phyloP scores from a whole-genome alignment of 2,797 vertebrate species.

The Propithecus deckenii region DNA sequence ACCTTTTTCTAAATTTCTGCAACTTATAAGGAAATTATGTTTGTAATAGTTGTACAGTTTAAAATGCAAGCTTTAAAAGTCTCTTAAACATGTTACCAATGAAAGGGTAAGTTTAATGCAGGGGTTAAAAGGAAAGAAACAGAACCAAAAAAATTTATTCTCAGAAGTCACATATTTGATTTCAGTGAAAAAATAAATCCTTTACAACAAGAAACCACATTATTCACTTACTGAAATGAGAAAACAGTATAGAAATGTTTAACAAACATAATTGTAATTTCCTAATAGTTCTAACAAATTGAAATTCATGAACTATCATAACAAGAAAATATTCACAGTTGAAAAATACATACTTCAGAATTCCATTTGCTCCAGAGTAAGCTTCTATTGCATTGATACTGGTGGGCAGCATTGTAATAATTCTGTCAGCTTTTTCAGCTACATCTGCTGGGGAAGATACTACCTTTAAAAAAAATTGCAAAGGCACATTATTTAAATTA shows the following conservation, averaged over 20 bases:
- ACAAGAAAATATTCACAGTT: conserved; percentile 54
- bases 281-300: conserved; percentile 17
- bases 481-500: conserved; percentile 54
- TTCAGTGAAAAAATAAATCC: conserved; percentile 44
- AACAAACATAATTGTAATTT: conserved; percentile 44
- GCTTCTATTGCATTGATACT: conserved; percentile 94
- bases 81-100: conserved; percentile 52
- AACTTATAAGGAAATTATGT: conserved; percentile 44
- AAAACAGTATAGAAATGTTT: conserved; percentile 27
- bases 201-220: conserved; percentile 43
- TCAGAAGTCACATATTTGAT: conserved; percentile 50
- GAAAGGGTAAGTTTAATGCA: conserved; percentile 56
- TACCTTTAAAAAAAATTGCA: conserved; percentile 88
- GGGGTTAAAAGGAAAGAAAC: conserved; percentile 58
- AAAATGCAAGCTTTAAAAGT: conserved; percentile 64
- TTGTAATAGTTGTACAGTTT: conserved; percentile 52
- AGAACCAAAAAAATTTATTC: conserved; percentile 7
- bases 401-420: conserved; percentile 98
- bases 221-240: conserved; percentile 45
- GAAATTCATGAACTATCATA: not conserved
- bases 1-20: conserved; percentile 54
- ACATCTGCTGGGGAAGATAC: conserved; percentile 96
- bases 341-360: conserved; percentile 90
- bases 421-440: conserved; percentile 96
- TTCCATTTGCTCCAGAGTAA: conserved; percentile 95